Percentiles rank a stretch among this genome's conserved stretches.
phyloP scores from a whole-genome alignment of 2,888 invertebrate species.

The Orchestes rusci region DNA sequence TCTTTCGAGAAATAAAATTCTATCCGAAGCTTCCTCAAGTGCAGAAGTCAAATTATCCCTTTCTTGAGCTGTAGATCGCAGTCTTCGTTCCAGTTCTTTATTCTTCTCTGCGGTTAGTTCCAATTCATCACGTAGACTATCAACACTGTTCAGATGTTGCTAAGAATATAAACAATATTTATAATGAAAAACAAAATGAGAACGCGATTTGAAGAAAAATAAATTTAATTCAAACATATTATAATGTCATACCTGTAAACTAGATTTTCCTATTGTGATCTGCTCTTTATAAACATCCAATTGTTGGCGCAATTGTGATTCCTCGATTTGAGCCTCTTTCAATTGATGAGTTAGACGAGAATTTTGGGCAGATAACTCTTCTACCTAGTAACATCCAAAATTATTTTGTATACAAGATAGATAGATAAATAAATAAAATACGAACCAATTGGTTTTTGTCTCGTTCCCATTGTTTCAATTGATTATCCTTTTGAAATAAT shows the following conservation, averaged over 20 bases:
- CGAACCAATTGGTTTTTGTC: slow-evolving; percentile 73
- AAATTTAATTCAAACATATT: background rate
- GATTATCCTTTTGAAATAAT: slow-evolving; percentile 57
- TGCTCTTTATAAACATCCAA: slow-evolving; percentile 78
- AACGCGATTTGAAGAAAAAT: slow-evolving; percentile 55
- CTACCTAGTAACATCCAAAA: slow-evolving; percentile 33
- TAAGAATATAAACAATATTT: slow-evolving; percentile 41
- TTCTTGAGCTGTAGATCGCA: slow-evolving; percentile 69
- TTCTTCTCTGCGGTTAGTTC: slow-evolving; percentile 76
- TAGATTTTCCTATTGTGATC: slow-evolving; percentile 59
- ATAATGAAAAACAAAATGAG: slow-evolving; percentile 1
- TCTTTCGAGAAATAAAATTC: slow-evolving; percentile 77
- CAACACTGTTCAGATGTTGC: slow-evolving; percentile 85
- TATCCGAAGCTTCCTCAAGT: slow-evolving; percentile 84
- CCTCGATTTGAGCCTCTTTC: slow-evolving; percentile 73
- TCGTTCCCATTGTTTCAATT: slow-evolving; percentile 61
- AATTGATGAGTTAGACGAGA: slow-evolving; percentile 71
- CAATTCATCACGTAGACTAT: slow-evolving; percentile 81
- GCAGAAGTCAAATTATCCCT: slow-evolving; percentile 71
- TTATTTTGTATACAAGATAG: background rate
- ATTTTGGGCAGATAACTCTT: slow-evolving; percentile 82
- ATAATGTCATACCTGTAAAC: slow-evolving; percentile 46
- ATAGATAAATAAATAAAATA: background rate
- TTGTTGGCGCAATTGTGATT: slow-evolving; percentile 73
- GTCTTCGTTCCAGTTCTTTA: slow-evolving; percentile 70